These are phyloP conservation scores for Dusona sp. DNA, from an alignment of 2,888 invertebrate species.

Conservation along the genomic window DNA sequence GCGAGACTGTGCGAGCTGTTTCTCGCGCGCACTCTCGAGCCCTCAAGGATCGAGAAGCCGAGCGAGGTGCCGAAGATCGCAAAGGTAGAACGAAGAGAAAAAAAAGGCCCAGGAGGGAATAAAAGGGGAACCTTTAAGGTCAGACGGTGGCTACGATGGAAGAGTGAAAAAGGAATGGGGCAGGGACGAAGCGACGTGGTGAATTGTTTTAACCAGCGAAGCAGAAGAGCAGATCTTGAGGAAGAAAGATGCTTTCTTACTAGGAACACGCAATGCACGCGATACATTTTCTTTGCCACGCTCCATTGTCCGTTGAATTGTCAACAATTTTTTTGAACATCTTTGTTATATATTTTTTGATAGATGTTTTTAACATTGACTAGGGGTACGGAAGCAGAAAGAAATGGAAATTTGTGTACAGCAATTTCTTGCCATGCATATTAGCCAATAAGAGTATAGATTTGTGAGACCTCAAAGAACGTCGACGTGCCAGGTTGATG, in stretches of 20 bases:
- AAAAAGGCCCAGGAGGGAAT: slow-evolving; percentile 66
- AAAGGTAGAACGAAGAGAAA: slow-evolving; percentile 54
- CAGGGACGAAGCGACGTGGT: slow-evolving; percentile 12
- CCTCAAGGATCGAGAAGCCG: slow-evolving; percentile 22
- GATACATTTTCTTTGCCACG: not conserved
- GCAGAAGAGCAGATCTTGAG: slow-evolving; percentile 32
- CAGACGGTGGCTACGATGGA: slow-evolving; percentile 61
- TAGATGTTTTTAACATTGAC: not conserved
- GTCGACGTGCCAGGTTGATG: slow-evolving; percentile 15
- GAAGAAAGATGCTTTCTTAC: not conserved
- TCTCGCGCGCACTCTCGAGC: slow-evolving; percentile 43
- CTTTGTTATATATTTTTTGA: not conserved
- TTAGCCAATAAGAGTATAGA: slow-evolving; percentile 2
- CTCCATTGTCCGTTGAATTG: not conserved
- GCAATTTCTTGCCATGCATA: not conserved
- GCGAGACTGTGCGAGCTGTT: slow-evolving; percentile 39
- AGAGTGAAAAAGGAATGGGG: slow-evolving; percentile 29
- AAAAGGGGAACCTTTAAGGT: slow-evolving; percentile 67
- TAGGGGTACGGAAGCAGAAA: not conserved
- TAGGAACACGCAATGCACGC: slow-evolving; percentile 28
- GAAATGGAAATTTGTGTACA: not conserved
- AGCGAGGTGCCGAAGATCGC: slow-evolving; percentile 53
- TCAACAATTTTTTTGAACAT: not conserved
- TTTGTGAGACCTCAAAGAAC: slow-evolving; percentile 22
- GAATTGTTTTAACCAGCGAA: slow-evolving; percentile 45